Percentiles rank a stretch among this genome's conserved stretches.
These are phyloP conservation scores for Barbus barbus DNA, from an alignment of 2,113 vertebrate species.

Conservation along the genomic window DNA sequence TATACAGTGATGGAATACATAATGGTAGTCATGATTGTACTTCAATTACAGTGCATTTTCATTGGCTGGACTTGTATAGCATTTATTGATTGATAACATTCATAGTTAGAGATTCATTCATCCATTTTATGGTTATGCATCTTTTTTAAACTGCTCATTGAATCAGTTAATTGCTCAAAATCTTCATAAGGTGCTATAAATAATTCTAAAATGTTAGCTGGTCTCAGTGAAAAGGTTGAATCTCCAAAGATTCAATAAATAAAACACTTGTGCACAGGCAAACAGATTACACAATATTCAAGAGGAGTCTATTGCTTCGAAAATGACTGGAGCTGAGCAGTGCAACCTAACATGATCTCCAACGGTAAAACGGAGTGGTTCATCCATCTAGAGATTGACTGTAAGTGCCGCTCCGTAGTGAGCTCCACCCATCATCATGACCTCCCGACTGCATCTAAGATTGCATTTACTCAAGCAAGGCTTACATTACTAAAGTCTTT, in stretches of 20 bases:
- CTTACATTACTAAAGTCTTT: not conserved
- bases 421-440: conserved; percentile 27
- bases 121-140: not conserved
- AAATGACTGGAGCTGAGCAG: not conserved
- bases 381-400: conserved; percentile 11
- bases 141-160: not conserved
- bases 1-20: not conserved
- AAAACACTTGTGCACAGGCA: not conserved
- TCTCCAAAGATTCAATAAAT: not conserved
- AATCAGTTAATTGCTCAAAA: not conserved
- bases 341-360: not conserved
- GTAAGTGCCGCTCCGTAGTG: conserved; percentile 1
- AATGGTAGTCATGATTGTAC: not conserved
- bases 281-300: not conserved
- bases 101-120: not conserved
- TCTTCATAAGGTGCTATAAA: not conserved
- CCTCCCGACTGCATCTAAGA: not conserved
- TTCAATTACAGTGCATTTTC: not conserved
- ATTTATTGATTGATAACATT: not conserved
- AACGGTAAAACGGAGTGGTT: not conserved
- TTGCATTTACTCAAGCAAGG: conserved; percentile 1
- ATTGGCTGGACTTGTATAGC: not conserved
- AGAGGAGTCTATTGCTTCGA: not conserved
- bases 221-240: not conserved
- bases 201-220: not conserved